A percentile compares a stretch with the other conserved stretches of the same genome.
Evolutionary conservation across 2,113 vertebrate genomes (phyloP).

Genomic region (Balaenoptera acutorostrata): DNA sequence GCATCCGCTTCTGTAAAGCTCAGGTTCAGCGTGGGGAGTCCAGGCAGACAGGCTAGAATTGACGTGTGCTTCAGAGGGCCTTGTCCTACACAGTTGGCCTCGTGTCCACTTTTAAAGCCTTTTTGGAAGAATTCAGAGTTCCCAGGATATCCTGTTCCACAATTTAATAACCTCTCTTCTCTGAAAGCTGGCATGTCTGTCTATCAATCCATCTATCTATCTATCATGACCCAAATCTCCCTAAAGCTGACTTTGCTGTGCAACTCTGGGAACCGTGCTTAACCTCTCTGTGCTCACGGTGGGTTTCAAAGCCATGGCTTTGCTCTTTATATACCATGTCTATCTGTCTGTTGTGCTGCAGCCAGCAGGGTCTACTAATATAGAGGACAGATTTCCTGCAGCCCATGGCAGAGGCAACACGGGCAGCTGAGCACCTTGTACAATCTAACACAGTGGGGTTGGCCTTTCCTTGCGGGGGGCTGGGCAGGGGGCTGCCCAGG

Average conservation of each 20-base stretch:
- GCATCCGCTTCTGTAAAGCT: background rate
- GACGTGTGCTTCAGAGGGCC: background rate
- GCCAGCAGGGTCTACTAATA: background rate
- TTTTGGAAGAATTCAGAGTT: background rate
- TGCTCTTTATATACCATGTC: background rate
- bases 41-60: background rate
- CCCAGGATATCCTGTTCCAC: background rate
- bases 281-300: background rate
- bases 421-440: rapidly evolving
- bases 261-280: background rate
- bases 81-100: background rate
- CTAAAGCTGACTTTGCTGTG: background rate
- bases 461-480: background rate
- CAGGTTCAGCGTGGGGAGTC: background rate
- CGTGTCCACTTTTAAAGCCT: background rate
- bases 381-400: background rate
- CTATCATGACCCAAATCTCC: background rate
- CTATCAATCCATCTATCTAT: background rate
- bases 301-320: background rate
- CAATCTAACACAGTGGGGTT: background rate
- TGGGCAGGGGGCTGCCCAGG: too few species aligned
- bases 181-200: background rate
- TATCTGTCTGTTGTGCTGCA: background rate
- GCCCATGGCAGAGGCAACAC: background rate
- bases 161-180: background rate